These are phyloP conservation scores for Cryptus viduatorius DNA, from an alignment of 2,888 invertebrate genomes.

Conservation along the genomic window DNA sequence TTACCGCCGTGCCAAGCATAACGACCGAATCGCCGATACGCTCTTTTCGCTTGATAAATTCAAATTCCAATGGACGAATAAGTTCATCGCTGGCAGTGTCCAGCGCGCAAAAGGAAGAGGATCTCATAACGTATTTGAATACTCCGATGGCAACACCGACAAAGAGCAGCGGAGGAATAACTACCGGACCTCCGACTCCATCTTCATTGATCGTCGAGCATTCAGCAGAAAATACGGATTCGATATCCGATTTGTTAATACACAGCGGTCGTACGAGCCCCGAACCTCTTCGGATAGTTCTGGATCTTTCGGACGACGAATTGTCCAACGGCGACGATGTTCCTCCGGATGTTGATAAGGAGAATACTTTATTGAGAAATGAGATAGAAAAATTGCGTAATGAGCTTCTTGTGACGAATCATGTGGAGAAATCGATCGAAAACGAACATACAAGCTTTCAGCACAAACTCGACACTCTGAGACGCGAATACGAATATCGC, in stretches of 20 bases:
- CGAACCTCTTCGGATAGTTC: constrained; percentile 55
- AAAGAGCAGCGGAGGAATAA: constrained; percentile 56
- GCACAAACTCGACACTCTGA: constrained; percentile 63
- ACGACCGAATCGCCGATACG: constrained; percentile 47
- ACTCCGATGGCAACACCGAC: constrained; percentile 73
- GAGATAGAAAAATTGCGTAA: constrained; percentile 86
- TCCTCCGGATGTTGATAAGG: constrained; percentile 54
- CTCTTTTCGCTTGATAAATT: constrained; percentile 5
- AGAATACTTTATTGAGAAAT: constrained; percentile 82
- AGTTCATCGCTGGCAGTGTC: neutral
- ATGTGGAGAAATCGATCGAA: constrained; percentile 84
- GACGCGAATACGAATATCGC: constrained; percentile 69
- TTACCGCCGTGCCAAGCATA: neutral
- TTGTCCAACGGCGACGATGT: constrained; percentile 38
- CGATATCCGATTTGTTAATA: constrained; percentile 76
- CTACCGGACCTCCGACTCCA: constrained; percentile 72
- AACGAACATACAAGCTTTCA: constrained; percentile 63
- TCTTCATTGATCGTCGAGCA: constrained; percentile 76
- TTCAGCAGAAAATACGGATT: constrained; percentile 76
- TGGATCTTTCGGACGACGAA: constrained; percentile 72
- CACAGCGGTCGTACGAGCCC: constrained; percentile 77
- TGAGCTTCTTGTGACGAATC: constrained; percentile 85
- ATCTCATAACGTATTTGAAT: constrained; percentile 75
- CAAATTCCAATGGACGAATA: neutral
- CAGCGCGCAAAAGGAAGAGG: constrained; percentile 72